Evolutionary conservation across 2,113 vertebrate species (phyloP), one percentile per base, ranked within the genome.

Genomic region (Microtus richardsoni): DNA sequence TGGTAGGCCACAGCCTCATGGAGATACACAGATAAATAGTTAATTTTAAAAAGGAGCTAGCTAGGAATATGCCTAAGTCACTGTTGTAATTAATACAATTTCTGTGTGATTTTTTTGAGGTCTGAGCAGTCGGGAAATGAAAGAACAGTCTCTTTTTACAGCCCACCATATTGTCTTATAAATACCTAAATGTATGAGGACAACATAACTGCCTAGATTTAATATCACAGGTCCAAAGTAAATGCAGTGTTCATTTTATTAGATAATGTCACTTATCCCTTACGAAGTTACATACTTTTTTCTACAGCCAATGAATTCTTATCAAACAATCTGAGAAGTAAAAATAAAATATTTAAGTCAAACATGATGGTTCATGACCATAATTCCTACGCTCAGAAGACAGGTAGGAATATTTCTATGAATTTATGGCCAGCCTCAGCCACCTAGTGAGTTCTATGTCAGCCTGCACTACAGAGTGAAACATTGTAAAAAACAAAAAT

Each of bases 181-280:
- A 87, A 90, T 41, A 79, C 2, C 24, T 68, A 60, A 52, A 71
- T 95, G 28, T 33, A 33, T 24, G 54, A 47, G 47, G 47, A 47
- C 47, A 47, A 47, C 47, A 89, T 54, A 58, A 83, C 74, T 90
- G 94, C 49, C 26, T 92, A 90, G 33, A 86, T 52, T 41, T 73
- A 44, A 94, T n/a, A 91, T 2, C 64, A 4, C 24, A 87, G 13
- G 21, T 80, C 62, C 41, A 87, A 94, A 94, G 8, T 60, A 83
- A 88, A 92, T 73, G 30, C 30, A 88, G 47, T 93, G 77, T n/a
- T 84, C 52, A 88, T 79, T 90, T 54, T 90, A 77, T 68, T 1
- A 86, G 73, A 89, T 89, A 88, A 1, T 66, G 3, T 52, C 73
- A 78, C 7, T 77, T 93, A 49, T 39, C 7, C 28, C 62, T 84